Base-by-base conservation (phyloP, 2,797 vertebrate genomes). In the Pelochelys cantorii region DNA sequence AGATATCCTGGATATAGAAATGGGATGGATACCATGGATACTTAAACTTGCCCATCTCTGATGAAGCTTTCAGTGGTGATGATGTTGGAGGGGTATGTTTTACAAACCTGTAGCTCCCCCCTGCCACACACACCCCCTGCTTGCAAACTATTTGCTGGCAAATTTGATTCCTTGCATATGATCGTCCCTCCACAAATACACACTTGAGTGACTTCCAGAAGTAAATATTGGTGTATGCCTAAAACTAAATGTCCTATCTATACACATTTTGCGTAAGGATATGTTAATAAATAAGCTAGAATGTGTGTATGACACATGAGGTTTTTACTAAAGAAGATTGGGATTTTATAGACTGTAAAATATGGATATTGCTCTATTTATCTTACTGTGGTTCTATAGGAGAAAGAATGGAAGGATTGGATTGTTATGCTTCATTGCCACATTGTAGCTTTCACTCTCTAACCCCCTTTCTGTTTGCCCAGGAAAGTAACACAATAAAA, bases 331-430 rank as follows among this genome's bases (percentile, higher is more conserved):
- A 97, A 97, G 91, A 95, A 86, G 85, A 96, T 96, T 93, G 96
- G 94, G 94, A 92, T 97, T 98, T 98, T 98, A 98, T 97, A 98
- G 97, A 97, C 96, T 98, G 97, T 98, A 98, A 98, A 98, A 97
- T 98, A 97, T 96, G 94, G 88, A 96, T 98, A 98, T 98, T 97
- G 96, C 96, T 97, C 97, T 97, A 98, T 98, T 97, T 98, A 98
- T 98, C 97, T 98, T 98, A 97, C 97, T 98, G 93, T 96, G 96
- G 91, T 86, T 98, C 96, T 55, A 0, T 93, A 93, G 95, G 97
- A 97, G 97, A 95, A 92, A 97, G 96, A 95, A 71, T 82, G 95
- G 94, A 59, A 53, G 85, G 94, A 97, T 97, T 98, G 96, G 96
- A 97, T 97, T 95, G 82, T 57, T 95, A 87, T 91, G 92, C 85